Base-by-base conservation (phyloP, 1,140 invertebrate species). In the Heliothis virescens region DNA sequence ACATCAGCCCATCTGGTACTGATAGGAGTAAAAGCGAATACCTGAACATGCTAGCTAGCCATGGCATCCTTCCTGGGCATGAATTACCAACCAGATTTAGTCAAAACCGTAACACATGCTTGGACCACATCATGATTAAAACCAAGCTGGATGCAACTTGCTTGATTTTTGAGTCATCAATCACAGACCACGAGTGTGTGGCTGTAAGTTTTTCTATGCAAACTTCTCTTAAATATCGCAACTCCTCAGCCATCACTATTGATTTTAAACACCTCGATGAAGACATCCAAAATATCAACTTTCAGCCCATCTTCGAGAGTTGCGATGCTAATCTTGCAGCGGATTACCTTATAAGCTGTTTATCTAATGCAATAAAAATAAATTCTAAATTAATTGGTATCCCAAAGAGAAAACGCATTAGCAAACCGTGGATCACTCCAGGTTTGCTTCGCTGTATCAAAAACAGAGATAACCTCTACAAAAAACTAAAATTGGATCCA, bases 391-490 rank as follows among this genome's bases (percentile, higher is more conserved):
- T 34, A 15, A 12, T 55, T 2, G 53, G 59, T 47, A 71, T 13
- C 13, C 13, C 63, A 10, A 79, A 18, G 16, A 69, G 41, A 50
- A 60, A 48, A 71, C 5, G 15, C 12, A 50, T 47, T 3, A 41
- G 13, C 11, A 79, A 62, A 26, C 57, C 55, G 1, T 62, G 55
- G 67, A 29, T 71, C 16, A 71, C 53, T 16, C 13, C 3, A 52
- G 73, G 55, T 15, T 26, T 75, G 4, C 2, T 75, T 3, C 7
- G 12, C 4, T 75, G 73, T 9, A 62, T 75, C 55, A 60, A 41
- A 15, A 74, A 80, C 62, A 57, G 71, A 50, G 79, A 80, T 18
- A 80, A 69, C 3, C 29, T 79, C 1, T n/a, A 79, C 15, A 63
- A 63, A 57, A 73, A 79, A 47, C 9, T 41, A 1, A 73, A 65